These are phyloP conservation scores for Lepus oiostolus DNA, from an alignment of 2,797 vertebrate genomes.

Conservation along the genomic window DNA sequence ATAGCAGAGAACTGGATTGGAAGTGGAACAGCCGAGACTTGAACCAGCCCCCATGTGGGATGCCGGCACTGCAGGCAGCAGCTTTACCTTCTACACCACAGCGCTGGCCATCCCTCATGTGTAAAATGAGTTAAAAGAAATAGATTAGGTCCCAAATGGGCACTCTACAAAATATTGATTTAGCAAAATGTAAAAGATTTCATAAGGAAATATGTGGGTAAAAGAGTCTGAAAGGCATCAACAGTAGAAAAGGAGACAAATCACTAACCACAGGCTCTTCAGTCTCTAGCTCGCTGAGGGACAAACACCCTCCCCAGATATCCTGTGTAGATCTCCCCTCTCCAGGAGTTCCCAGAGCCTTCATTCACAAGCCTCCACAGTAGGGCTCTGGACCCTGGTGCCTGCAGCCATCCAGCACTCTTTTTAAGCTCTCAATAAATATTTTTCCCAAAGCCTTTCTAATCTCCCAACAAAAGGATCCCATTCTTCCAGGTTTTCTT, in stretches of 20 bases:
- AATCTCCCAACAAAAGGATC: slow-evolving; percentile 44
- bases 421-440: slow-evolving; percentile 21
- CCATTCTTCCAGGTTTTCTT: slow-evolving; percentile 2
- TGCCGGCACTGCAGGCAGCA: no score
- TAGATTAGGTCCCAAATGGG: not conserved
- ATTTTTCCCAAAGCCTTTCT: slow-evolving; percentile 16
- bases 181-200: not conserved
- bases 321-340: not conserved
- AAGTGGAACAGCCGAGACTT: no score
- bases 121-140: slow-evolving; percentile 21
- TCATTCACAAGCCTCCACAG: not conserved
- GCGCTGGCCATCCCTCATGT: not conserved
- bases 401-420: not conserved
- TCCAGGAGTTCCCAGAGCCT: not conserved
- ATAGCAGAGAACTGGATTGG: no score
- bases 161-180: not conserved
- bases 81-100: no score
- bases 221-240: not conserved
- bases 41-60: no score
- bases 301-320: not conserved
- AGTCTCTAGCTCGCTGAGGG: not conserved
- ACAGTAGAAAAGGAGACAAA: not conserved
- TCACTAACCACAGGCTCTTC: not conserved
- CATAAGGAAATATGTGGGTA: not conserved
- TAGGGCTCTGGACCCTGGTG: not conserved